Evolutionary conservation across 1,140 invertebrate genomes (phyloP), one percentile per base, ranked within the genome.

Genomic region (Orchestia grillus): DNA sequence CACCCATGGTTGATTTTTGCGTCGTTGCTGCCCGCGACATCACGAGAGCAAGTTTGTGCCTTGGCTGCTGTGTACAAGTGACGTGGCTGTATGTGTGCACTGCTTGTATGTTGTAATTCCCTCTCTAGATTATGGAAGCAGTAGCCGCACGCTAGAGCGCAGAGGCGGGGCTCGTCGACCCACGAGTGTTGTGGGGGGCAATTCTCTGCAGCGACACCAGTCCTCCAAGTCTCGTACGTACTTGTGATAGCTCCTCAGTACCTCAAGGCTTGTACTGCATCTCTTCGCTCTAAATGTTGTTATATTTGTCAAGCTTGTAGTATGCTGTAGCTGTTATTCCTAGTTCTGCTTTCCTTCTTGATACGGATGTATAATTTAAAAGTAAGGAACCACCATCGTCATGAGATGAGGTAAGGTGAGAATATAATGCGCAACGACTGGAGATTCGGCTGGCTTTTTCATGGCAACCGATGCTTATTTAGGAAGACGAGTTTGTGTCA

Each of bases 161-260:
- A 41, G 23, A 45, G 95, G 88, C 19, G 87, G 47, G n/a, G 77
- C 53, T 43, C 87, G 87, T 36, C 40, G 62, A 62, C 95, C 45
- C 77, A 45, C 87, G 44, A 96, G n/a, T 44, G 88, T 96, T 47
- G 44, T 62, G 87, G 95, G 44, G 47, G 44, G 43, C n/a, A 88
- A 62, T 53, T 96, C 42, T 43, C 57, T 88, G 15, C 87, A 95
- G 8, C 87, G 62, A n/a, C 95, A 88, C n/a, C 57, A 88, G 57
- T 87, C 62, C 42, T 42, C 62, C 43, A 87, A 77, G 43, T 95
- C 95, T 87, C 95, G 95, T 95, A 95, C 95, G 95, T 95, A 87
- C 53, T 19, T 45, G 8, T 95, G 15, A 41, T 95, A 36, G n/a
- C 44, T 96, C 44, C 16, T 62, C 42, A 28, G 41, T 23, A 15